These are phyloP conservation scores for Mionectes macconnelli DNA, from an alignment of 2,113 vertebrate genomes.

Conservation along the genomic window DNA sequence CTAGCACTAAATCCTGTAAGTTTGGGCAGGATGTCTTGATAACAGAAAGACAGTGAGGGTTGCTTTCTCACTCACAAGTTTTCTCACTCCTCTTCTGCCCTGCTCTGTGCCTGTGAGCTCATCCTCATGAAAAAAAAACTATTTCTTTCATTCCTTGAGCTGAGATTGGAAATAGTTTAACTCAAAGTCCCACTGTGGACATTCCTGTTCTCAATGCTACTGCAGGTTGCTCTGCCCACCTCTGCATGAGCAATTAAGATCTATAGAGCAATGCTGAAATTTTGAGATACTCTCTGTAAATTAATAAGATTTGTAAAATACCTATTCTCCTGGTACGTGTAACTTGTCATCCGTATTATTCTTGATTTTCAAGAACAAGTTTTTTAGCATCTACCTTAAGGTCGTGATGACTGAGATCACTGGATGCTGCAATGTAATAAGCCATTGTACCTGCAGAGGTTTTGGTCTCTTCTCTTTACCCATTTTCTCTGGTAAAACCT, in stretches of 20 bases:
- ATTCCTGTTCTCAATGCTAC: background rate
- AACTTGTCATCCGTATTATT: background rate
- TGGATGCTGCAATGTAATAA: background rate
- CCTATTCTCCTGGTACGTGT: rapidly evolving
- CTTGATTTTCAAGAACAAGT: background rate
- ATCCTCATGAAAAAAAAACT: background rate
- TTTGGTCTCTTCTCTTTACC: background rate
- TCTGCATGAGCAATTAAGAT: background rate
- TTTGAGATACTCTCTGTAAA: background rate
- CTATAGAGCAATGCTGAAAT: background rate
- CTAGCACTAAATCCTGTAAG: background rate
- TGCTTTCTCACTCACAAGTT: background rate
- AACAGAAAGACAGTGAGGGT: background rate
- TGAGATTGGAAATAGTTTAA: background rate
- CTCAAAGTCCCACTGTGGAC: background rate
- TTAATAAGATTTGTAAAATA: background rate
- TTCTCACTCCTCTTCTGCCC: background rate
- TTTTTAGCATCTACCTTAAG: background rate
- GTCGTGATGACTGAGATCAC: background rate
- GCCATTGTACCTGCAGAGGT: background rate
- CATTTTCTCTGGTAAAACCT: background rate
- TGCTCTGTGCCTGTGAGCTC: background rate
- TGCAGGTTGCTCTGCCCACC: background rate
- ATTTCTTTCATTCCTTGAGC: background rate
- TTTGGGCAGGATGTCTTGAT: background rate